Conservation (phyloP, 2,113 vertebrate species). For the Gulo gulo region DNA sequence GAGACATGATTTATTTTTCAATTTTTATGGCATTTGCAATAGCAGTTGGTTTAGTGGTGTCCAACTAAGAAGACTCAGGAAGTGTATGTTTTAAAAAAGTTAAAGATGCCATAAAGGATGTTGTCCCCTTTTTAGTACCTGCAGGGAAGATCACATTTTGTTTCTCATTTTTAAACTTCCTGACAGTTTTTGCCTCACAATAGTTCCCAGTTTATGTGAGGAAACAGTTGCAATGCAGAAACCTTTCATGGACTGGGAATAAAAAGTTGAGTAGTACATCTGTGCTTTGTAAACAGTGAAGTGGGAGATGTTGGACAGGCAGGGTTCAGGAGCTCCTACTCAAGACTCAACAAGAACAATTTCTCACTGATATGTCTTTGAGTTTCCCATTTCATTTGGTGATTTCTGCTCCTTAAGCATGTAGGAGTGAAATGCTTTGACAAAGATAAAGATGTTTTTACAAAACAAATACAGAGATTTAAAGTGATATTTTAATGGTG, state of each 20-base stretch:
- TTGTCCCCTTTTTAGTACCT: neutral
- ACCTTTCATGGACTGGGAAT: neutral
- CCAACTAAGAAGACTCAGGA: neutral
- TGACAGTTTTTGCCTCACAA: neutral
- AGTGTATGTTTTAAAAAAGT: neutral
- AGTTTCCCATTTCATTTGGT: neutral
- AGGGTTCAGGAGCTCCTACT: neutral
- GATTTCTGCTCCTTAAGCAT: neutral
- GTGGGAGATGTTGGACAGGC: neutral
- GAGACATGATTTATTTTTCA: neutral
- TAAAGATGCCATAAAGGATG: neutral
- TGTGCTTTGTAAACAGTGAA: neutral
- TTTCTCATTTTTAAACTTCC: neutral
- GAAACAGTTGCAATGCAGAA: neutral
- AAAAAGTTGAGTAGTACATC: neutral
- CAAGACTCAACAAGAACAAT: neutral
- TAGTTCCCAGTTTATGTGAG: neutral
- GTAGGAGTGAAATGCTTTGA: neutral
- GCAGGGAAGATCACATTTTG: neutral
- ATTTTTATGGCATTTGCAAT: neutral
- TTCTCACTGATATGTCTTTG: neutral
- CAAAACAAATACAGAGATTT: neutral
- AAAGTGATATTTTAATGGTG: neutral
- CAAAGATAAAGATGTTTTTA: neutral
- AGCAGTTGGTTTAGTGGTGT: neutral